These are phyloP conservation scores for Syngnathus rostellatus DNA, from an alignment of 2,797 vertebrate genomes.

Conservation along the genomic window DNA sequence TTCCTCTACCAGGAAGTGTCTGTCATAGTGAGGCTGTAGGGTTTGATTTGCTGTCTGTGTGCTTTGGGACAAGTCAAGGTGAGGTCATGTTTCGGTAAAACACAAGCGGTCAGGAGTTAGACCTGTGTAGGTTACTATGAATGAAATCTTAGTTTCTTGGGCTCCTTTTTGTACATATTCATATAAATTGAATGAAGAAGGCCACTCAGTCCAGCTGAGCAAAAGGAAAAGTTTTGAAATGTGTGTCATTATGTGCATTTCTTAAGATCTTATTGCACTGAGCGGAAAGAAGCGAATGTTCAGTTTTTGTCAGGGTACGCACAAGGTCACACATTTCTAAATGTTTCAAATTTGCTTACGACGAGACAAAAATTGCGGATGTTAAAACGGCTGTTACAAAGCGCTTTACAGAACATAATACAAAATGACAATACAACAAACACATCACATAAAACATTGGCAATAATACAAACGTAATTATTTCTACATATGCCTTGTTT, in stretches of 20 bases:
- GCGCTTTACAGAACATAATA: too few relatives aligned
- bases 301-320: too few relatives aligned
- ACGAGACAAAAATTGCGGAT: too few relatives aligned
- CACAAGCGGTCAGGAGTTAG: conserved; percentile 4
- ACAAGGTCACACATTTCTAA: too few relatives aligned
- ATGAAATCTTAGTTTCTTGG: background rate
- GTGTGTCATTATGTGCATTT: background rate
- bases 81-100: conserved; percentile 46
- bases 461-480: too few relatives aligned
- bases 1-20: conserved; percentile 10
- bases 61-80: conserved; percentile 43
- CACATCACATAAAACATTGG: too few relatives aligned
- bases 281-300: too few relatives aligned
- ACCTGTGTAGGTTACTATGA: background rate
- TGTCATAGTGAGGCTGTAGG: conserved; percentile 8
- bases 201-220: background rate
- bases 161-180: background rate
- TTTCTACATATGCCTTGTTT: too few relatives aligned
- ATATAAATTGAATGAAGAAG: background rate
- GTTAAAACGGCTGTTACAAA: too few relatives aligned
- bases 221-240: background rate
- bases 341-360: too few relatives aligned
- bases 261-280: too few relatives aligned
- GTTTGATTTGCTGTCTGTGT: conserved; percentile 36
- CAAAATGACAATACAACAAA: too few relatives aligned